Base-by-base conservation (phyloP, 2,888 invertebrate species). In the Eulithis testata region DNA sequence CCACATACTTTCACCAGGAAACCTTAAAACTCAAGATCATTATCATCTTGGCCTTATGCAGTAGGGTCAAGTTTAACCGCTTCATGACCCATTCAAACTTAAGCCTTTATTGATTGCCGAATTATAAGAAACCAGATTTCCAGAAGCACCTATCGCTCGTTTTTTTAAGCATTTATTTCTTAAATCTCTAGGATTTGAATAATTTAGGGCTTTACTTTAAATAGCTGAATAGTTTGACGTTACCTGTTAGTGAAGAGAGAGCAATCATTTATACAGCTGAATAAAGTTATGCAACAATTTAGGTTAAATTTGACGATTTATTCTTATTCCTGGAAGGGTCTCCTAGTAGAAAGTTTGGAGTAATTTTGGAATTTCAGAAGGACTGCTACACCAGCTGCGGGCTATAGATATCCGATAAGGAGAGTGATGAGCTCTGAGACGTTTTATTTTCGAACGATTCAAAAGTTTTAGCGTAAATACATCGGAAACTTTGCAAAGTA, bases 1-100 rank as follows among this genome's bases (percentile, higher is more conserved):
- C 53, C 14, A 53, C 27, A 27, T 9, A 53, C 53, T 58, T 65
- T 65, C 57, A 53, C 61, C 37, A 49, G 43, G 51, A 57, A 65
- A 53, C 37, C 5, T 21, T 31, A 27, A 7, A 14, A 47, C 12
- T 8, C 47, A 7, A 40, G 36, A 60, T 57, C 14, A 40, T 45
- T 57, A 65, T 55, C 5, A 56, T 14, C 31, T 31, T 61, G 53
- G n/a, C 43, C 49, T 51, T n/a, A 40, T 43, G 49, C 3, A 8
- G 5, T 11, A 21, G 6, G 53, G 61, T 65, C 52, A 65, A 65
- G 60, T 21, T 57, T 21, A 60, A 50, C 64, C n/a, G 21, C 45
- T 61, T 47, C 40, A 40, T 58, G 49, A 53, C 55, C 40, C 31
- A 52, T 45, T 27, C 45, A 21, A 60, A 50, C 64, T 60, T 50